phyloP scores from a whole-genome alignment of 2,113 vertebrate species.

The Aspiorhynchus laticeps region DNA sequence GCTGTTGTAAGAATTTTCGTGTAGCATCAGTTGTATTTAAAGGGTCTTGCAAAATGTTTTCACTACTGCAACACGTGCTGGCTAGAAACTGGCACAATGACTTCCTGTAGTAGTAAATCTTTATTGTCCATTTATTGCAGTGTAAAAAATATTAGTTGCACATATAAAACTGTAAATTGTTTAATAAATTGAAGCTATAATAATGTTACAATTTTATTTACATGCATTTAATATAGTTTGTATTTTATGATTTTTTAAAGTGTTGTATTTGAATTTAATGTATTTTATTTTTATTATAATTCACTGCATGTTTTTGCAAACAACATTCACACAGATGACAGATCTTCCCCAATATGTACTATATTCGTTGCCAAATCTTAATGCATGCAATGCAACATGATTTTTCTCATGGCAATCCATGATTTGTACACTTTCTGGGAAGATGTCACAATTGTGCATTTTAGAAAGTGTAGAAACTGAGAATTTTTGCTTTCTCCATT shows the following conservation, averaged over 20 bases:
- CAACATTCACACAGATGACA: neutral
- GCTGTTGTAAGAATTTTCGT: slow-evolving; percentile 54
- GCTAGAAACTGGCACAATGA: neutral
- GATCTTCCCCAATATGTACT: neutral
- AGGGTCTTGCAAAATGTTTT: slow-evolving; percentile 37
- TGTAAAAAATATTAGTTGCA: neutral
- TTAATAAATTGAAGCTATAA: neutral
- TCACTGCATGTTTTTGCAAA: neutral
- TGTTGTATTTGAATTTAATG: neutral
- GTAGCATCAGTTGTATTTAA: slow-evolving; percentile 38
- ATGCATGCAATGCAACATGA: neutral
- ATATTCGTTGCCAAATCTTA: neutral
- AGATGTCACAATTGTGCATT: slow-evolving; percentile 40
- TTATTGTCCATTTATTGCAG: neutral
- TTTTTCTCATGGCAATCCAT: neutral
- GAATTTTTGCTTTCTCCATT: slow-evolving; percentile 40
- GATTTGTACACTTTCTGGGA: slow-evolving; percentile 2
- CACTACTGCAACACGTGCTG: slow-evolving; percentile 17
- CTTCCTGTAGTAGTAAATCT: slow-evolving; percentile 2
- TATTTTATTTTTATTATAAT: neutral
- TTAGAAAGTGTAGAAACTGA: slow-evolving; percentile 38
- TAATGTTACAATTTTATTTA: neutral
- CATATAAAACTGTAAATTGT: neutral
- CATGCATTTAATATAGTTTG: neutral
- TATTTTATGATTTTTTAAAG: neutral